Evolutionary conservation across 2,797 vertebrate genomes (phyloP), one percentile per base, ranked within the genome.

Genomic region (Phataginus tricuspis): DNA sequence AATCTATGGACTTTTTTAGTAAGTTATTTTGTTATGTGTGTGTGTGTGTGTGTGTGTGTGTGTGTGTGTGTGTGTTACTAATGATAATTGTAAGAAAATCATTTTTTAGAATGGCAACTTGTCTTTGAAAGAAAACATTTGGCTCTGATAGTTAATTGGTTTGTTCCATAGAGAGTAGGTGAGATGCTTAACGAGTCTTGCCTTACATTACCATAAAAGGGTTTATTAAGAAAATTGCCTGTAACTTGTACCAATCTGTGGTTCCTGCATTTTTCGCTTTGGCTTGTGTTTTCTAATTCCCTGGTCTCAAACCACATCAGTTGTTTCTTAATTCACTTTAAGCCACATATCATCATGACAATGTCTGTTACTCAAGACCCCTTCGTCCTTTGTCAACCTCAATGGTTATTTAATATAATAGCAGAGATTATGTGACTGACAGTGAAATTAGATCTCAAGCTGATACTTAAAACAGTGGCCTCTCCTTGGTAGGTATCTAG

Each of bases 301-400:
- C 97, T 92, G 64, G 64, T 96, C 92, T 25, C 74, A 96, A 79
- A 79, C 93, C 96, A 84, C 93, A 97, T 91, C 82, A 91, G 16
- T 95, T 95, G 90, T 92, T 96, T 92, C 94, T 88, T 97, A 96
- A 97, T 96, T 97, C 86, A 97, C 86, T 95, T 96, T 96, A 96
- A 95, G 25, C 91, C 91, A 61, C 91, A 94, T 82, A 88, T 95
- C 87, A 97, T 97, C 72, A 93, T 96, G 95, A 94, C 85, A 97
- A 93, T 86, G 59, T 96, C 95, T 97, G 83, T 93, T 96, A 91
- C 91, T 82, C 80, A 90, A 96, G 91, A 97, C 84, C 71, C 71
- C 71, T 82, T 80, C 95, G 55, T 90, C 77, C 77, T 42, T 92
- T 93, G 91, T 53, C 91, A 93, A 90, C 87, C 68, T 88, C 57